Base-by-base conservation (phyloP, 2,888 invertebrate species). In the Tuberolachnus salignus region DNA sequence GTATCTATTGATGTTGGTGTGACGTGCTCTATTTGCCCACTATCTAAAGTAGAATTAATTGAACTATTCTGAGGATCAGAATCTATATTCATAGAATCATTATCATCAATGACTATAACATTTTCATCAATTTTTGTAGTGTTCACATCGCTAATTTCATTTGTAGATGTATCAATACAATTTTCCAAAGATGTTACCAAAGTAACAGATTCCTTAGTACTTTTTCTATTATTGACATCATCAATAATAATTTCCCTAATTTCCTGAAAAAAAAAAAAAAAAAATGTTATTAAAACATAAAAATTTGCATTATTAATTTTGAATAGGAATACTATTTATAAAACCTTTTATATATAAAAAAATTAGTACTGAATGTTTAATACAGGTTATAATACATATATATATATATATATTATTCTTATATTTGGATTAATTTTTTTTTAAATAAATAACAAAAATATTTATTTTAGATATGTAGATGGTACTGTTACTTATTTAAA, bases 11-110 rank as follows among this genome's bases (percentile, higher is more conserved):
- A 46, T 21, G 42, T 14, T 51, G 67, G 59, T 26, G 73, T 66
- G 49, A 19, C 73, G 3, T 63, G 53, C n/a, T 51, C 42, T 26
- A n/a, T 8, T 44, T 49, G 46, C 11, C 13, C 51, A 59, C 13
- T 53, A 44, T 49, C 59, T n/a, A 66, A 55, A 53, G 51, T 80
- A 34, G 59, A 59, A 59, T 59, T 61, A n/a, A 67, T 13, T 51
- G 59, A 59, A 51, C 16, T 59, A 42, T 59, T 19, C 16, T 34
- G 57, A 19, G 16, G 49, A 67, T 78, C 69, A 42, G 69, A 59
- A 59, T 67, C 49, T 26, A 42, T 57, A 51, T 49, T 59, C 21
- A 13, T 19, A 34, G 21, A 57, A 57, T 16, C 21, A 23, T 1
- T 46, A 42, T 49, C 34, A 67, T 67, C 57, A 19, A 49, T n/a